Conservation (phyloP, 2,888 invertebrate genomes). For the Agriotes lineatus region DNA sequence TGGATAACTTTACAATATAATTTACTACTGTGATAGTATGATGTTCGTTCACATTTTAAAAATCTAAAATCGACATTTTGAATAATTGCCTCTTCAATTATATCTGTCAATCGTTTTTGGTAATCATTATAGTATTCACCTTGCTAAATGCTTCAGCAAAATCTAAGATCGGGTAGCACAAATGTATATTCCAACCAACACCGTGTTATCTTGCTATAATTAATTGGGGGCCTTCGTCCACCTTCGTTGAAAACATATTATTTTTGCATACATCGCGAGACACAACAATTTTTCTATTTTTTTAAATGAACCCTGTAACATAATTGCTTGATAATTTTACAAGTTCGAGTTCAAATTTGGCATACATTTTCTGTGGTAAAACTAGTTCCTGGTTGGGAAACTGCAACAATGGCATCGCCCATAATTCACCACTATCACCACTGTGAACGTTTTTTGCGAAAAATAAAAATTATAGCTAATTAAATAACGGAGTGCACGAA, state of each 20-base stretch:
- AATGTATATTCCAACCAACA: background rate
- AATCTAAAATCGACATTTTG: no score
- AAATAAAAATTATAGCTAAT: background rate
- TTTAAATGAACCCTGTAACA: no score
- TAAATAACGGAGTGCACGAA: background rate
- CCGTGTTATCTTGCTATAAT: background rate
- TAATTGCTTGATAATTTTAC: background rate
- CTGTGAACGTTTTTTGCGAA: background rate
- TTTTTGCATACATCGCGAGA: no score
- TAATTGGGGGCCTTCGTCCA: background rate
- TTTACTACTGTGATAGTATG: background rate
- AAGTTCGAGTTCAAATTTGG: background rate
- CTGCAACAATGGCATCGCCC: background rate
- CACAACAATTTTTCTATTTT: no score
- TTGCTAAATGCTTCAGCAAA: no score
- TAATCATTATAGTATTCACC: background rate
- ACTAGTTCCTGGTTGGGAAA: background rate
- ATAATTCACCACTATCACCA: background rate
- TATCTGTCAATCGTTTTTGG: background rate
- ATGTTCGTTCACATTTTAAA: background rate
- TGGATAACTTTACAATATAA: background rate
- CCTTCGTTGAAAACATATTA: background rate
- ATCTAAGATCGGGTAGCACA: background rate
- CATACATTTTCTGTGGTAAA: background rate
- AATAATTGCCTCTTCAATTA: background rate